Evolutionary conservation across 1,140 invertebrate genomes (phyloP), one percentile per base, ranked within the genome.

Genomic region (Drosophila baimaii): DNA sequence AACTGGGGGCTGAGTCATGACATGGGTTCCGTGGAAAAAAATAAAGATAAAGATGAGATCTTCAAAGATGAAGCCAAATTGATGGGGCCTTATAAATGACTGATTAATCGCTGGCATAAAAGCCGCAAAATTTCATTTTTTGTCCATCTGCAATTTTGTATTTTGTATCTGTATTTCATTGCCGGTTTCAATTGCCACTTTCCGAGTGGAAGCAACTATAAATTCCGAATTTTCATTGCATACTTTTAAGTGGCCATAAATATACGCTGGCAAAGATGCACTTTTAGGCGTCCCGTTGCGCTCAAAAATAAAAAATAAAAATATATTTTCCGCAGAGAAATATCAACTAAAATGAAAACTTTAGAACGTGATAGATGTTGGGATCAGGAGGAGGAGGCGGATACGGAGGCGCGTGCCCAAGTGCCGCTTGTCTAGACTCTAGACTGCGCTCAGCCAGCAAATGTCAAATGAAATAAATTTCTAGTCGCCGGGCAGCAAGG

Each of bases 191-290:
- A 64, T 74, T 64, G 59, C 47, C 29, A 49, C 43, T 74, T 52
- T 47, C n/a, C 27, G 35, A n/a, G 7, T 49, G 27, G 41, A 10
- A 69, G 46, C 21, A 33, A 64, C 55, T 21, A 61, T 79, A 69
- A 62, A 63, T 70, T 64, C 15, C 21, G 17, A 72, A 58, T 59
- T 79, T 83, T 57, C 58, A 79, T 52, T 21, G 81, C 66, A 76
- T 83, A 83, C 65, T 83, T 79, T 72, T 84, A 68, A 72, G 65
- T 61, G 81, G 62, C 33, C 62, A 76, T 83, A 83, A 71, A 84
- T 79, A 79, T 59, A 71, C 37, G 54, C 62, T 57, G 59, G 25
- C 64, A 51, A 17, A 54, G 46, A 51, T 62, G 59, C 65, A 76
- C 79, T 72, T 81, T 77, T 81, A 57, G 78, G 79, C 61, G 37